Percentiles rank a stretch among this genome's conserved stretches.
Conservation (phyloP, 2,113 vertebrate genomes). For the Octodon degus region DNA sequence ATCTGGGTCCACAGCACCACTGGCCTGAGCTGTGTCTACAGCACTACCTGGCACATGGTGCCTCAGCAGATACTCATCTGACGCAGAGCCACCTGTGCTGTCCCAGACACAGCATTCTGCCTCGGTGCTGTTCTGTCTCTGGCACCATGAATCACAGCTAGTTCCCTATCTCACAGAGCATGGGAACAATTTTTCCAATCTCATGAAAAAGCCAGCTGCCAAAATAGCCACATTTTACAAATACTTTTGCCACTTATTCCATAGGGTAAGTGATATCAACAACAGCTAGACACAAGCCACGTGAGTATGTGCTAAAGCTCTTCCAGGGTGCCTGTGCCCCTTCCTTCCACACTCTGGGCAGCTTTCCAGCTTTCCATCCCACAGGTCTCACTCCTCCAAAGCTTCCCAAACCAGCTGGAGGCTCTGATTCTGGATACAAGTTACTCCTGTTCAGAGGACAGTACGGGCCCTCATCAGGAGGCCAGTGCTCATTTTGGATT, state of each 20-base stretch:
- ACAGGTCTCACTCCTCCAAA: not conserved
- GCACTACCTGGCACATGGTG: not conserved
- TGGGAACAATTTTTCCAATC: constrained; percentile 64
- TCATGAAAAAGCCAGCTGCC: constrained; percentile 21
- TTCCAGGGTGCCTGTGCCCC: not conserved
- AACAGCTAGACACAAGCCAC: not conserved
- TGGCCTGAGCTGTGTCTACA: not conserved
- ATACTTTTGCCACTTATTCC: constrained; percentile 29
- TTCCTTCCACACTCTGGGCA: not conserved
- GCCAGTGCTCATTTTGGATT: not conserved
- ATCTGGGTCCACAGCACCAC: not conserved
- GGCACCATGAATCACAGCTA: constrained; percentile 49
- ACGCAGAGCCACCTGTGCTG: not conserved
- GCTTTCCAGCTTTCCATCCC: not conserved
- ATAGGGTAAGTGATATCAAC: not conserved
- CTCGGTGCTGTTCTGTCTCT: not conserved
- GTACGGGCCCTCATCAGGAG: not conserved
- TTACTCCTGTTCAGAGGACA: not conserved
- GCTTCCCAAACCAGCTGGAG: not conserved
- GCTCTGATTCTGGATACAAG: not conserved
- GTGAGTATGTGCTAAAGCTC: not conserved
- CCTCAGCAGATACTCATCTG: not conserved
- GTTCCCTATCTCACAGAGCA: constrained; percentile 51
- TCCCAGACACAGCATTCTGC: not conserved
- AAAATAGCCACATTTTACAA: constrained; percentile 62